Base-by-base conservation (phyloP, 2,113 vertebrate species). In the Limnothrissa miodon region DNA sequence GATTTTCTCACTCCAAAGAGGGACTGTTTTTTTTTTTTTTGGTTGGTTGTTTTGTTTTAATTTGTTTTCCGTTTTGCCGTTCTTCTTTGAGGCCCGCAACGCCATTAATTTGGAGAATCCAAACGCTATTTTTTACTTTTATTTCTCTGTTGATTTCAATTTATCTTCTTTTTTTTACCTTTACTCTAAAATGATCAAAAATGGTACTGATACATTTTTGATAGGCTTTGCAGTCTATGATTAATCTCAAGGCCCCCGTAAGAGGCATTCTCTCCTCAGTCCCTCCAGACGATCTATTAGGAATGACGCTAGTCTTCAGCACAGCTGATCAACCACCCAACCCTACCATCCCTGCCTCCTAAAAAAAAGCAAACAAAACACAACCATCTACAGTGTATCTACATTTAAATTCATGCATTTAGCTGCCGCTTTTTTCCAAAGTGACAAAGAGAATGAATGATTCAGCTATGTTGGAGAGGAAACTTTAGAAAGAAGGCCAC, bases 151-250 rank as follows among this genome's bases (percentile, higher is more conserved):
- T 74, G 29, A 74, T 74, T 74, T 74, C 17, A 33, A 74, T 74
- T 74, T 74, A 15, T 59, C 17, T 45, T 45, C 15, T 74, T 78
- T 79, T 80, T 80, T 80, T 48, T 9, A 80, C 21, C 91, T 91
- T 92, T 91, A 91, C 87, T 92, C 91, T 90, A 92, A 93, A 95
- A 95, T 91, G 88, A 96, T 96, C 95, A 91, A 90, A 93, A 93
- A 92, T 92, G 93, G 92, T 92, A 45, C 90, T 89, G 92, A 94
- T 93, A 91, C 94, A 91, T 93, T 95, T 95, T 93, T 94, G 92
- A 95, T 95, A 96, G 95, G 96, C 95, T 97, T 97, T 95, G 97
- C 96, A 95, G 93, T 96, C 94, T 95, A 96, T 93, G 82, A 45
- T 86, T 48, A 39, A 44, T 92, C 84, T 88, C 84, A 85, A 45